phyloP scores from a whole-genome alignment of 2,797 vertebrate species.

The Gobionotothen gibberifrons region DNA sequence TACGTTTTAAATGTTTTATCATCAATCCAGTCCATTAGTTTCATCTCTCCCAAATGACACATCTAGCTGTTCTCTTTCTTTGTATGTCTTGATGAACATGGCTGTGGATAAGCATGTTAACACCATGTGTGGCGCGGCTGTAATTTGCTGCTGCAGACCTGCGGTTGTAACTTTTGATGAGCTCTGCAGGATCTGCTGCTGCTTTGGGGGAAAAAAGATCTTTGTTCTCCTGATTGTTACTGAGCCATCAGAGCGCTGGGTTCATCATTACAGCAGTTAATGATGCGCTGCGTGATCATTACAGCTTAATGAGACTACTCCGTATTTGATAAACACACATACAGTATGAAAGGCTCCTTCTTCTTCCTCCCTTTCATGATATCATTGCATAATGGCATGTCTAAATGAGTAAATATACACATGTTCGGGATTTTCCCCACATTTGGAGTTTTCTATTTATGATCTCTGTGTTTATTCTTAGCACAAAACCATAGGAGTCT shows the following conservation, averaged over 20 bases:
- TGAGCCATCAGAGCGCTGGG: conserved; percentile 20
- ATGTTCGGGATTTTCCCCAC: not conserved
- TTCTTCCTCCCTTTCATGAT: not conserved
- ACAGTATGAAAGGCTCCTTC: not conserved
- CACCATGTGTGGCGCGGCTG: not conserved
- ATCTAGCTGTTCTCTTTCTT: not conserved
- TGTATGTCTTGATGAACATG: conserved; percentile 6
- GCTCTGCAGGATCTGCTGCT: conserved; percentile 34
- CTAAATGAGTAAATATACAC: not conserved
- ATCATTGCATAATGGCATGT: not conserved
- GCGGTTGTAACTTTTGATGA: conserved; percentile 15
- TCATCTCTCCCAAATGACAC: not conserved
- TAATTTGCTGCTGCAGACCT: not conserved
- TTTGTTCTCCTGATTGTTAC: conserved; percentile 32
- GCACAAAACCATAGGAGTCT: not conserved
- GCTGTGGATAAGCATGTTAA: not conserved
- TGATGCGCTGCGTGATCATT: conserved; percentile 29
- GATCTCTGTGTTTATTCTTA: not conserved
- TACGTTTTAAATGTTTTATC: conserved; percentile 69
- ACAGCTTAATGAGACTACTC: conserved; percentile 28
- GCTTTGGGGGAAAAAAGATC: not conserved
- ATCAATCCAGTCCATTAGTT: not conserved
- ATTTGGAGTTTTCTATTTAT: no score
- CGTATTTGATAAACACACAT: conserved; percentile 9
- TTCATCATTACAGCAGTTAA: conserved; percentile 38